phyloP scores from a whole-genome alignment of 2,797 vertebrate species.

The Sebastes oblongus region DNA sequence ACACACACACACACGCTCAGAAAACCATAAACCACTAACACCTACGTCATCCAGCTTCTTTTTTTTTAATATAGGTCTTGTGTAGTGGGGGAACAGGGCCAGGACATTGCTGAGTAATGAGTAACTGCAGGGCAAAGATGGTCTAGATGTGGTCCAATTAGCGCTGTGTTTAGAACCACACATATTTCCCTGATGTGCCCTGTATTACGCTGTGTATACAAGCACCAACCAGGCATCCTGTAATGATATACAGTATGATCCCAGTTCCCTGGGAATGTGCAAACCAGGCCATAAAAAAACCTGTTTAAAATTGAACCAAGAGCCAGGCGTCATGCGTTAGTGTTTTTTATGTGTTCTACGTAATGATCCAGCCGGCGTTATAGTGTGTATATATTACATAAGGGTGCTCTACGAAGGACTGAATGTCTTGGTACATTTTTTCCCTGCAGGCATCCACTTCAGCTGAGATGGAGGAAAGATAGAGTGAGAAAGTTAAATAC shows the following conservation, averaged over 20 bases:
- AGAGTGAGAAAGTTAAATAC: neutral
- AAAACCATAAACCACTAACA: slow-evolving; percentile 57
- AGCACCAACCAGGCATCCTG: slow-evolving; percentile 31
- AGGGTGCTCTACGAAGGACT: neutral
- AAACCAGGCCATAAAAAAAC: neutral
- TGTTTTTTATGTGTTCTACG: neutral
- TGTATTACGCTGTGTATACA: slow-evolving; percentile 51
- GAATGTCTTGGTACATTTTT: neutral
- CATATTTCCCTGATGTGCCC: slow-evolving; percentile 60
- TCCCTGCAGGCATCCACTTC: neutral
- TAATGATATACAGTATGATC: slow-evolving; percentile 15
- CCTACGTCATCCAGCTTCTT: slow-evolving; percentile 55
- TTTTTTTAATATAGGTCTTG: slow-evolving; percentile 29
- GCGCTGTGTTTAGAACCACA: slow-evolving; percentile 64
- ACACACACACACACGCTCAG: neutral
- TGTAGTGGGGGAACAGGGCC: slow-evolving; percentile 43
- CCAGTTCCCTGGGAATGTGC: slow-evolving; percentile 12
- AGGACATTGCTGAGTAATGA: slow-evolving; percentile 71
- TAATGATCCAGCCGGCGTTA: neutral
- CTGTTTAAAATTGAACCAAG: slow-evolving; percentile 1
- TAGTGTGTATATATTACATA: slow-evolving; percentile 15
- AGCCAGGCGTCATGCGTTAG: neutral
- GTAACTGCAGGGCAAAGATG: slow-evolving; percentile 64
- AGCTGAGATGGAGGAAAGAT: neutral
- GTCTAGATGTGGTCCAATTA: slow-evolving; percentile 73